Percentiles rank a stretch among this genome's conserved stretches.
Conservation (phyloP, 1,140 invertebrate genomes). For the Drosophila mayri region DNA sequence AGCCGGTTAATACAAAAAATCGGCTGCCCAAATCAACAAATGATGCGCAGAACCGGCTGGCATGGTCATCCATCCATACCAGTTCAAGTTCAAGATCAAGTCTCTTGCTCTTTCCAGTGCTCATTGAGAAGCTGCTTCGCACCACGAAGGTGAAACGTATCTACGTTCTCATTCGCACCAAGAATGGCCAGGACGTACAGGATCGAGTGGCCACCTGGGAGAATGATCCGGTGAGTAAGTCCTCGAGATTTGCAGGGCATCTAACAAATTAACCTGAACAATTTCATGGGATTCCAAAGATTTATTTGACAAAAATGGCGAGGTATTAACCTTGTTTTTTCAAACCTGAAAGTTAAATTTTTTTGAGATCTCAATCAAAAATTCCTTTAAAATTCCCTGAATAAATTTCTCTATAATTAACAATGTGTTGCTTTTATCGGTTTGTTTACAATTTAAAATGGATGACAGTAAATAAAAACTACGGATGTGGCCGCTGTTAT, state of each 20-base stretch:
- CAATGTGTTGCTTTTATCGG: background rate
- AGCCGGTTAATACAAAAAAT: background rate
- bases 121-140: conserved; percentile 93
- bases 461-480: background rate
- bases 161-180: conserved; percentile 91
- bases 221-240: conserved; percentile 80
- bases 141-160: conserved; percentile 90
- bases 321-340: background rate
- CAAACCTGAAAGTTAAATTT: background rate
- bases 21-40: conserved; percentile 3
- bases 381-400: background rate
- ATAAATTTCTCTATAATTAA: background rate
- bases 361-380: background rate
- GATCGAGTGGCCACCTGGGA: conserved; percentile 89
- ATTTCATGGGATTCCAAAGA: background rate
- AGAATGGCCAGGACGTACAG: conserved; percentile 90
- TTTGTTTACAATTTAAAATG: background rate
- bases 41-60: conserved; percentile 27
- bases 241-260: background rate
- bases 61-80: background rate
- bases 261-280: background rate
- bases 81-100: conserved; percentile 17
- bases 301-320: too few relatives aligned
- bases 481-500: background rate
- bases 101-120: conserved; percentile 79